Conservation (phyloP, 2,797 vertebrate genomes). For the Sebastes oblongus region DNA sequence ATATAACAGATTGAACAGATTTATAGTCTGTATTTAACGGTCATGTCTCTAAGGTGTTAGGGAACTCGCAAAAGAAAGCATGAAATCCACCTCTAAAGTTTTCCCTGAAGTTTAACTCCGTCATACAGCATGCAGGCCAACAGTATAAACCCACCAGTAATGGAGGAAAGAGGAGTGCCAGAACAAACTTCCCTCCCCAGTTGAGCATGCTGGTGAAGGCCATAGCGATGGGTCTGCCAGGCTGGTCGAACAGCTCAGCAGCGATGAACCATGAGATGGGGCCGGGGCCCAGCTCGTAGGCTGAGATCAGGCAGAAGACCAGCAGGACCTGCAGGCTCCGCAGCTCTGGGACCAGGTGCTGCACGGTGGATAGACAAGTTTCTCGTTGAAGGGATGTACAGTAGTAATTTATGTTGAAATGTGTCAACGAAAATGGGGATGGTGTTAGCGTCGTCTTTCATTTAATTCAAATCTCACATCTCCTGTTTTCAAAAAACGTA, state of each 20-base stretch:
- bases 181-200: conserved; percentile 81
- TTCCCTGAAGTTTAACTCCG: background rate
- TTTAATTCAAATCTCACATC: background rate
- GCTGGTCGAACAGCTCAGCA: conserved; percentile 79
- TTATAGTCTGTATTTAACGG: conserved; percentile 31
- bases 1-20: conserved; percentile 33
- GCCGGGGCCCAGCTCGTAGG: conserved; percentile 75
- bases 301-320: conserved; percentile 77
- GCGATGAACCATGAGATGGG: conserved; percentile 82
- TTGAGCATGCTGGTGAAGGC: conserved; percentile 82
- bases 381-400: background rate
- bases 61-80: conserved; percentile 30
- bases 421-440: background rate
- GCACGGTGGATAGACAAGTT: background rate
- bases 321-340: conserved; percentile 72
- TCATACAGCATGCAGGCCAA: background rate
- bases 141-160: conserved; percentile 59
- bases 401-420: background rate
- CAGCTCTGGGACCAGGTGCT: conserved; percentile 72
- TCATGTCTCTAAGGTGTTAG: conserved; percentile 28
- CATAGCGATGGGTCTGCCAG: conserved; percentile 72
- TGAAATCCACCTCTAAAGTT: conserved; percentile 18
- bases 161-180: conserved; percentile 77
- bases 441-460: background rate
- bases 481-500: background rate